These are phyloP conservation scores for Todus mexicanus DNA, from an alignment of 2,797 vertebrate species.

Conservation along the genomic window DNA sequence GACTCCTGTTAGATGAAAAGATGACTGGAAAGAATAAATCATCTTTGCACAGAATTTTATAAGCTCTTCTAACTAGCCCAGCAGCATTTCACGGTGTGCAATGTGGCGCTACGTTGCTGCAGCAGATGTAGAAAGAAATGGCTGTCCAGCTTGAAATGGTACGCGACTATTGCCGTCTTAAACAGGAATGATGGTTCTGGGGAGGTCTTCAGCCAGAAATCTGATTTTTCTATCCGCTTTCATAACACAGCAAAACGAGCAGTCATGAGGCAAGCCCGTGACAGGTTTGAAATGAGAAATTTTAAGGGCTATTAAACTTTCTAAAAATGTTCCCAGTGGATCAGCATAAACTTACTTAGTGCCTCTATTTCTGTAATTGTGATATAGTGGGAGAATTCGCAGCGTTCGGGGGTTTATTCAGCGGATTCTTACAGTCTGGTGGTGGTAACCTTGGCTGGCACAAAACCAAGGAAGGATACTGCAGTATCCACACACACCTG, in stretches of 20 bases:
- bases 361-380: slow-evolving; percentile 18
- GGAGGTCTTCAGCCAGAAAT: slow-evolving; percentile 19
- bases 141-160: background rate
- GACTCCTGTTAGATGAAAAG: background rate
- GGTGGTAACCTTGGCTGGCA: background rate
- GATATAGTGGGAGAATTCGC: background rate
- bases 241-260: slow-evolving; percentile 35
- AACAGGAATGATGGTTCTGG: background rate
- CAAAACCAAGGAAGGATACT: background rate
- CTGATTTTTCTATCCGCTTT: slow-evolving; percentile 16
- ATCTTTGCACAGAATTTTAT: background rate
- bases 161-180: background rate
- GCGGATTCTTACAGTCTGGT: background rate
- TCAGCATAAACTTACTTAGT: slow-evolving; percentile 12
- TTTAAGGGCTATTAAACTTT: slow-evolving; percentile 52
- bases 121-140: background rate
- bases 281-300: slow-evolving; percentile 56
- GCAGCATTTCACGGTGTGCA: background rate
- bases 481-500: background rate
- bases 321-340: slow-evolving; percentile 27
- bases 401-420: background rate
- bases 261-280: slow-evolving; percentile 19
- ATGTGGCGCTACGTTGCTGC: background rate
- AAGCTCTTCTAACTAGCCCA: slow-evolving; percentile 31
- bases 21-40: too few relatives aligned